phyloP scores from a whole-genome alignment of 2,797 vertebrate genomes.

The Dendrocincla fuliginosa region DNA sequence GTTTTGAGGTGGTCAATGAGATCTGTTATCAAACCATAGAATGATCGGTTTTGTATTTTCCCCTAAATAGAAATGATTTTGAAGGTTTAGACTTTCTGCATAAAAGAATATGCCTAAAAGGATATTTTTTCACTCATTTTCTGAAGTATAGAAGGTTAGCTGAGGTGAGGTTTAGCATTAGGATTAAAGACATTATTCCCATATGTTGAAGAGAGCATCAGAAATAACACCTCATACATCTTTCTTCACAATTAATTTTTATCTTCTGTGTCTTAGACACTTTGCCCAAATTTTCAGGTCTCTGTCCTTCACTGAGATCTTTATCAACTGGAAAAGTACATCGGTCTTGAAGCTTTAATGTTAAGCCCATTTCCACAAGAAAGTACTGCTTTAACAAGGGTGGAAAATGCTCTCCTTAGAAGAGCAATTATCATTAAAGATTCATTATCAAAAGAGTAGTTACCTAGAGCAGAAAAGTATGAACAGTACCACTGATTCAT shows the following conservation, averaged over 20 bases:
- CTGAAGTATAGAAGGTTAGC: background rate
- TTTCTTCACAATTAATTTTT: constrained; percentile 48
- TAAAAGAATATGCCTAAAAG: background rate
- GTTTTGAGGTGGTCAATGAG: background rate
- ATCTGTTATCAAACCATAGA: background rate
- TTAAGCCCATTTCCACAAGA: constrained; percentile 74
- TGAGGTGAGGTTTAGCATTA: background rate
- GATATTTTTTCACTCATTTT: background rate
- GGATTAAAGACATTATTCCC: constrained; percentile 1
- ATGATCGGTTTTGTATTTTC: background rate
- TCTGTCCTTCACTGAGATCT: constrained; percentile 51
- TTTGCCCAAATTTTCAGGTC: constrained; percentile 45
- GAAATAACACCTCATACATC: background rate
- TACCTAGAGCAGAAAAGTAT: constrained; percentile 70
- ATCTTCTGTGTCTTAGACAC: constrained; percentile 36
- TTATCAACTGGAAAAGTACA: constrained; percentile 54
- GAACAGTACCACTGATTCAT: constrained; percentile 42
- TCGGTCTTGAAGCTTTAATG: constrained; percentile 60
- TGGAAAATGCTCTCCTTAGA: constrained; percentile 72
- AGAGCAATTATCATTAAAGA: constrained; percentile 74
- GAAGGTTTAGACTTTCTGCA: background rate
- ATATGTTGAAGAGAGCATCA: background rate
- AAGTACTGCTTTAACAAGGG: constrained; percentile 76
- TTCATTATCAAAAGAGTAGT: constrained; percentile 75
- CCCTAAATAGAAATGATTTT: background rate